phyloP scores from a whole-genome alignment of 1,140 invertebrate genomes.

The Brachionus koreanus region DNA sequence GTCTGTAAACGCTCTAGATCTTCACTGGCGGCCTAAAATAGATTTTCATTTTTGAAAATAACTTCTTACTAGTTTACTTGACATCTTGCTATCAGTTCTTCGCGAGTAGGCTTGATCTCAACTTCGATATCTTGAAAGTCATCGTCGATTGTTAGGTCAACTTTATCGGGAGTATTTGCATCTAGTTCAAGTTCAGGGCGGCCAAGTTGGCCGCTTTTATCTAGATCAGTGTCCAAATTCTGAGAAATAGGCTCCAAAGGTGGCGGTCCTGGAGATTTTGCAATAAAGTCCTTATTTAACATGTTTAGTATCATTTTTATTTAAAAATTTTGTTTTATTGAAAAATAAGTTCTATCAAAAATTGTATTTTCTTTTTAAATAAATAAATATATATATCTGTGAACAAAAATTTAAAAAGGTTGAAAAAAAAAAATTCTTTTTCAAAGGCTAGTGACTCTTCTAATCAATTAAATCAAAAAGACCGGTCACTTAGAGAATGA shows the following conservation, averaged over 20 bases:
- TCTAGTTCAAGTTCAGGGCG: neutral
- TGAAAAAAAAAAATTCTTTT: too few relatives aligned
- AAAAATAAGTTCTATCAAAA: neutral
- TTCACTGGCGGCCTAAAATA: constrained; percentile 50
- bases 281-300: neutral
- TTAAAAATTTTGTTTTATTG: neutral
- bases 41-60: neutral
- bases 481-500: too few relatives aligned
- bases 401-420: too few relatives aligned
- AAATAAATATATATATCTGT: too few relatives aligned
- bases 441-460: too few relatives aligned
- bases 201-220: neutral
- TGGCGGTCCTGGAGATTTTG: constrained; percentile 4
- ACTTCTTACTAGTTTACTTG: constrained; percentile 48
- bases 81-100: constrained; percentile 54
- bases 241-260: constrained; percentile 31
- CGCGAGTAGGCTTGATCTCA: constrained; percentile 50
- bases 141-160: constrained; percentile 17
- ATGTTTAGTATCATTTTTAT: neutral
- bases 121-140: constrained; percentile 47
- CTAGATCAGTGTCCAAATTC: neutral
- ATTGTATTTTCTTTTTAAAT: neutral
- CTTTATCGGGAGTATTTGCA: constrained; percentile 6
- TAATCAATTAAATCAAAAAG: too few relatives aligned
- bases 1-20: constrained; percentile 54